Evolutionary conservation across 1,140 invertebrate genomes (phyloP).

Genomic region (Drosophila aff.): DNA sequence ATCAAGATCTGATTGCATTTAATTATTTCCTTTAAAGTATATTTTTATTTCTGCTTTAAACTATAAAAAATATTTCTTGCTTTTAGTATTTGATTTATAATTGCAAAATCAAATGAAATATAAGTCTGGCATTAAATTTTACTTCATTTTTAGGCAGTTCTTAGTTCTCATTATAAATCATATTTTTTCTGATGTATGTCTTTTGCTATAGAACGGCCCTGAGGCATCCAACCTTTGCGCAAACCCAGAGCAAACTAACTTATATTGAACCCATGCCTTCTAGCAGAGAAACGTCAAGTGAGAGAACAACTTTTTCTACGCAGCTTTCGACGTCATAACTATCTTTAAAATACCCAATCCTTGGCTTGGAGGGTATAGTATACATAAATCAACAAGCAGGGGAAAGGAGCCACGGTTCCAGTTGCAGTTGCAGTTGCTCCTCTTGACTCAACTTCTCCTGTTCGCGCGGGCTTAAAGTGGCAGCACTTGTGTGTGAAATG

Average conservation of each 20-base stretch:
- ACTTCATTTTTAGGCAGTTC: background rate
- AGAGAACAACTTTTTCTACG: conserved; percentile 15
- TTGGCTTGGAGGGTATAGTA: conserved; percentile 1
- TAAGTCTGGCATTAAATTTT: background rate
- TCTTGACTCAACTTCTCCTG: conserved; percentile 26
- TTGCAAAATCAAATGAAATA: background rate
- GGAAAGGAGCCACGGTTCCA: conserved; percentile 10
- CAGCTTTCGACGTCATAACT: conserved; percentile 20
- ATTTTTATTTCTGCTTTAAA: too few relatives aligned
- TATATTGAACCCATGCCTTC: conserved; percentile 3
- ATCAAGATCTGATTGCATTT: background rate
- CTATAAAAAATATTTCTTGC: background rate
- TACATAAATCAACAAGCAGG: conserved; percentile 33
- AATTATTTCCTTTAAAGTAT: background rate
- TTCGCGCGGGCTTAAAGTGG: conserved; percentile 56
- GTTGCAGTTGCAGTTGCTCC: conserved; percentile 33
- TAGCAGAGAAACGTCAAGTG: background rate
- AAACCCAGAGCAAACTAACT: background rate
- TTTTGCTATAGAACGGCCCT: background rate
- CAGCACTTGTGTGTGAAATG: conserved; percentile 56
- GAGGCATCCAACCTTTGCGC: background rate
- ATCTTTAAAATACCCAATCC: conserved; percentile 29
- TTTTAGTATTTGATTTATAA: too few relatives aligned
- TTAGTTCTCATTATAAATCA: background rate
- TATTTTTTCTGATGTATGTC: background rate